These are phyloP conservation scores for Drosophila triauraria DNA, from an alignment of 1,140 invertebrate genomes.

Conservation along the genomic window DNA sequence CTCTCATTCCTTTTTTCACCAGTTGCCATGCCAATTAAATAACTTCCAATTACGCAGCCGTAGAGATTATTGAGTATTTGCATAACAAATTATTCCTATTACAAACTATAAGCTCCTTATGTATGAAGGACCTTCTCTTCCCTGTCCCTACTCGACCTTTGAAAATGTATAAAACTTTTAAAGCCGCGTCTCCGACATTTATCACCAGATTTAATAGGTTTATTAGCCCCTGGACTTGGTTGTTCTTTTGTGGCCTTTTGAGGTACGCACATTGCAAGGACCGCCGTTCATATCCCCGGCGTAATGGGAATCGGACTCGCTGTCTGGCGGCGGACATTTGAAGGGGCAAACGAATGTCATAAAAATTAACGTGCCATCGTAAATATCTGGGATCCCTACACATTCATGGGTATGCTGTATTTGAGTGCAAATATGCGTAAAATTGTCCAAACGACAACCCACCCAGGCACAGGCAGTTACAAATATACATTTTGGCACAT, in stretches of 20 bases:
- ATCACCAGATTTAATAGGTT: conserved; percentile 39
- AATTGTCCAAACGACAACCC: conserved; percentile 56
- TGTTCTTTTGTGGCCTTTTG: conserved; percentile 15
- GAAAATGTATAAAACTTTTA: not conserved
- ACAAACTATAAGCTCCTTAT: conserved; percentile 5
- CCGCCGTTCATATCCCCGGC: conserved; percentile 5
- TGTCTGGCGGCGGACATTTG: conserved; percentile 38
- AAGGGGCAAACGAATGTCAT: conserved; percentile 60
- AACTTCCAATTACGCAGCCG: not conserved
- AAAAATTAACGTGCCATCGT: conserved; percentile 77
- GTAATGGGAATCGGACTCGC: conserved; percentile 43
- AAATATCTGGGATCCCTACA: conserved; percentile 56
- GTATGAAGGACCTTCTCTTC: too few species aligned
- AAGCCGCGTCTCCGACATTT: conserved; percentile 15
- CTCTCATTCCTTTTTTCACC: not conserved
- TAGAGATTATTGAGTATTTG: not conserved
- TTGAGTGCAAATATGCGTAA: conserved; percentile 80
- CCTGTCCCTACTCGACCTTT: not conserved
- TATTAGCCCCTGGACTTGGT: conserved; percentile 36
- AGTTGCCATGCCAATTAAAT: conserved; percentile 7
- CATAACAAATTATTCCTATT: not conserved
- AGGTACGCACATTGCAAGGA: conserved; percentile 13
- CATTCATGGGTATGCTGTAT: conserved; percentile 38
- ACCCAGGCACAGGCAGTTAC: conserved; percentile 31
- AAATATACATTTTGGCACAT: conserved; percentile 42